Evolutionary conservation across 2,113 vertebrate species (phyloP), one percentile per base, ranked within the genome.

Genomic region (Malurus elegans): DNA sequence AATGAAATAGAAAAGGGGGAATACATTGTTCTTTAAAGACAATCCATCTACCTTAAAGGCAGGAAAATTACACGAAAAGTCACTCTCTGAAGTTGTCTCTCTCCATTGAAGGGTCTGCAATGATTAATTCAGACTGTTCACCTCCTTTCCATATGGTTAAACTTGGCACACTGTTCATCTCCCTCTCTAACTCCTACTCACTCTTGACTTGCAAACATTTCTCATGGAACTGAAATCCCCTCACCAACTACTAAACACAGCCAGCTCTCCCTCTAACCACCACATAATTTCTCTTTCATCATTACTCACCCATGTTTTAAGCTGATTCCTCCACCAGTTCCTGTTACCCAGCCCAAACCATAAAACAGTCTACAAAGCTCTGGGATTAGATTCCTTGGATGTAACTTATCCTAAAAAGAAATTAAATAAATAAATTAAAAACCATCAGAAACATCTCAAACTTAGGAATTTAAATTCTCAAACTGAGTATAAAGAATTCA

Each of bases 261-360:
- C 12, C 19, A 62, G 9, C 3, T 18, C 19, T 26, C 34, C 32
- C 42, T 47, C 40, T 53, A 32, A 48, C 16, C 29, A 50, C 21
- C 31, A 26, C 18, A 25, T 18, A 6, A 6, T 7, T 66, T 32
- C 23, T 84, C 20, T 73, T 44, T 42, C 24, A 58, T 16, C 38
- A 42, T 40, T 50, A 97, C 99, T 89, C 79, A 99, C 99, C 99
- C 99, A 86, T 92, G 97, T 92, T 98, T 99, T 72, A 99, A 82
- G 96, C 99, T 99, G 96, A 99, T 98, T 84, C 99, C 99, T 86
- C 99, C 99, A 66, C 99, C 99, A 29, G 99, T 99, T 48, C 99
- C 99, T 0, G 99, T 99, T 65, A 99, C 99, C 99, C 99, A 99
- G 90, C 99, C 99, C 78, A 99, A 98, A 86, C 98, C 98, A 98